Evolutionary conservation across 2,113 vertebrate species (phyloP).

Genomic region (Hemiscyllium ocellatum): DNA sequence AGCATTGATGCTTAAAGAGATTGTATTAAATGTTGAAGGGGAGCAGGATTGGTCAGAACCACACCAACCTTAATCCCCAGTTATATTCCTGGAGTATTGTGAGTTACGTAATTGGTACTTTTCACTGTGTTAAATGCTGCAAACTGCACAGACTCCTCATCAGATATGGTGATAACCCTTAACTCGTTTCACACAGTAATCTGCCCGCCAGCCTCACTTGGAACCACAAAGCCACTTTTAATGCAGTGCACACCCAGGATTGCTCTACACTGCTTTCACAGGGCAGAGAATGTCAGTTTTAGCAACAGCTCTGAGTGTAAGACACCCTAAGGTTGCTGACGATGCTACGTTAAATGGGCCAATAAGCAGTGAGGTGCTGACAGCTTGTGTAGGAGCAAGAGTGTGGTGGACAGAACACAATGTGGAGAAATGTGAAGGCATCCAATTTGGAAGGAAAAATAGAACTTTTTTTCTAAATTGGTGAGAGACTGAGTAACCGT

Average conservation of each 20-base stretch:
- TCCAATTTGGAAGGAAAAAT: not conserved
- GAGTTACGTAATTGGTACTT: not conserved
- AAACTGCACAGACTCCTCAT: not conserved
- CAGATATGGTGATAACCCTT: not conserved
- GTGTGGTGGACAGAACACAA: not conserved
- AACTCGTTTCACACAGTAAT: not conserved
- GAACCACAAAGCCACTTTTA: not conserved
- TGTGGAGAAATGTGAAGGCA: not conserved
- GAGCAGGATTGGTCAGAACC: not conserved
- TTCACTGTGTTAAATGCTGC: not conserved
- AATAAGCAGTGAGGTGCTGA: not conserved
- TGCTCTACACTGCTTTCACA: not conserved
- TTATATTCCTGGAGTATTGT: not conserved
- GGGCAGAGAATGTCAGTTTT: not conserved
- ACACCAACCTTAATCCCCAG: not conserved
- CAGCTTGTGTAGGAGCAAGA: not conserved
- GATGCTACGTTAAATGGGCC: not conserved
- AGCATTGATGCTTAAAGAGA: not conserved
- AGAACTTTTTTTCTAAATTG: not conserved
- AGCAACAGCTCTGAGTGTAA: not conserved
- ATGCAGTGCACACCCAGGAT: not conserved
- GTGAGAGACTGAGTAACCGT: not conserved
- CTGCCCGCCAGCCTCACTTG: no score
- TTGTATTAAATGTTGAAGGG: not conserved
- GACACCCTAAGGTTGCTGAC: not conserved